Base-by-base conservation (phyloP, 2,797 vertebrate genomes). In the Muscicapa comitata region DNA sequence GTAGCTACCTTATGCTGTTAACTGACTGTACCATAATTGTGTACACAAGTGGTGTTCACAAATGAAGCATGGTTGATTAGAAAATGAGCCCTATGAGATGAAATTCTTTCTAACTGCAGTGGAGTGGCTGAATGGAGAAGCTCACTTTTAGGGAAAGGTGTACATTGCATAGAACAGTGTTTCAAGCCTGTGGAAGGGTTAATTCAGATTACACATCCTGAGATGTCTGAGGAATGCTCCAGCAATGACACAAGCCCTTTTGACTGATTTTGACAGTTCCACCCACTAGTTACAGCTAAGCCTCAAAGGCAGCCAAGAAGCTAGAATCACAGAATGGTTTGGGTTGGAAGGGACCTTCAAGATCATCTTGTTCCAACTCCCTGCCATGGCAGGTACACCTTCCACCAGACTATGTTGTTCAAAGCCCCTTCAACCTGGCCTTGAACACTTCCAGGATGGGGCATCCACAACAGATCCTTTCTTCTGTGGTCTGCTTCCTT, bases 41-140 rank as follows among this genome's bases (percentile, higher is more conserved):
- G 91, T 93, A 91, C 87, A 86, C 75, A 90, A 93, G 82, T 74
- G 87, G 83, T 65, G 77, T 68, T 94, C 91, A 91, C 65, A 93
- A 90, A 87, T 63, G 90, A 48, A 89, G 72, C 65, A 67, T 13
- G 25, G 78, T 35, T 94, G 90, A 94, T 91, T 94, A 94, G 87
- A 85, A 97, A 95, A 95, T 83, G 83, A 95, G 77, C 67, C 73
- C 70, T 81, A 6, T 31, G 62, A 94, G 75, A 90, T 58, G 50
- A 86, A 26, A 88, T 82, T 59, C 88, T 65, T 83, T 43, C 54
- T 81, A 81, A 84, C 66, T 72, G 77, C 47, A 86, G 50, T 55
- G 47, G 61, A 59, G 77, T 8, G 20, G 35, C 66, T 94, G 86
- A 88, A 83, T 2, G 9, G 20, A 74, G 72, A 63, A 80, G 66